Evolutionary conservation across 1,140 invertebrate genomes (phyloP), one percentile per base, ranked within the genome.

Genomic region (Dendrolimus kikuchii): DNA sequence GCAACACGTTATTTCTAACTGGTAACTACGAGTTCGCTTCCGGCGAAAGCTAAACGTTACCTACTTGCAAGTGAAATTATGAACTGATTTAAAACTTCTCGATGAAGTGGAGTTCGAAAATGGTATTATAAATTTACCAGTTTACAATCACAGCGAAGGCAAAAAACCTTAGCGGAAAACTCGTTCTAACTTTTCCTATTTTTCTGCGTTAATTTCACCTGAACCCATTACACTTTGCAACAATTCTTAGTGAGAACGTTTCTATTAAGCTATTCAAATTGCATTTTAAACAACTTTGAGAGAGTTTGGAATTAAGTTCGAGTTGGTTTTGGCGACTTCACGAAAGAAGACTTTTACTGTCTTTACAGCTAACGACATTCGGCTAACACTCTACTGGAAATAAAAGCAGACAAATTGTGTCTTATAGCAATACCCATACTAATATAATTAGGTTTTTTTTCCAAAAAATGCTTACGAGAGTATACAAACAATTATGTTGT

Each of bases 111-210:
- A 84, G 76, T 86, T 86, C 77, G 81, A 76, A 81, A 84, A 86
- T 81, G 73, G 79, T 74, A 86, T 86, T 86, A 86, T 86, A 84
- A 86, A 84, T 86, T 86, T 77, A 86, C 63, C 79, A 80, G 83
- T 84, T 82, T 83, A 83, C 82, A 86, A 86, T 86, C 81, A 86
- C 80, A 81, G 71, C 64, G 70, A 74, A 74, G 69, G 72, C 65
- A 81, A 81, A 83, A 82, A 84, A 74, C 74, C 77, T 75, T 75
- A 66, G 74, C 68, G 70, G 70, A 66, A 78, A 86, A 84, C 82
- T 86, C 82, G 73, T 86, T 84, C 75, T 80, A 86, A 86, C 82
- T 86, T 86, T 84, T 86, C 82, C 82, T 86, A 86, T 86, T 86
- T 86, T 86, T 86, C 82, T 86, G 81, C 81, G 81, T 86, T 86